Conservation (phyloP, 2,797 vertebrate species). For the Pogoniulus pusillus region DNA sequence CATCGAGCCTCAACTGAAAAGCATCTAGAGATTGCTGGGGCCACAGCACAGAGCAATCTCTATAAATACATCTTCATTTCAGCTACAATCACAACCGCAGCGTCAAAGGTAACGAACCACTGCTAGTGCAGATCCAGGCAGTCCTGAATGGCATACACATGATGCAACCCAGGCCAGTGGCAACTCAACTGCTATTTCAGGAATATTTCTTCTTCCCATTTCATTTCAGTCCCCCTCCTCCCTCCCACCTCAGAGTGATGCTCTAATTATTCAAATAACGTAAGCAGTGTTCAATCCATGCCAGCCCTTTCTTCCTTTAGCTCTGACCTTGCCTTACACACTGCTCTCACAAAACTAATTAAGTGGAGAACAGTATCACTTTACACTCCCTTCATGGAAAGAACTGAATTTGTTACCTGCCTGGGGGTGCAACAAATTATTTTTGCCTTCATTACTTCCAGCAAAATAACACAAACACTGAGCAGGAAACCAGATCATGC, state of each 20-base stretch:
- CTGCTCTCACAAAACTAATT: slow-evolving; percentile 61
- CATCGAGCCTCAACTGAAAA: neutral
- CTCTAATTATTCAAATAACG: slow-evolving; percentile 57
- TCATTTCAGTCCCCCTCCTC: slow-evolving; percentile 20
- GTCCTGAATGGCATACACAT: accelerated
- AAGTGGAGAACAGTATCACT: slow-evolving; percentile 37
- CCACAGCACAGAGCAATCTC: neutral
- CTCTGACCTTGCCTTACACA: slow-evolving; percentile 51
- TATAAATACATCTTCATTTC: neutral
- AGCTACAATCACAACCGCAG: neutral
- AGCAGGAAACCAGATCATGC: neutral
- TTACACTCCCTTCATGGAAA: slow-evolving; percentile 23
- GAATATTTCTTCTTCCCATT: slow-evolving; percentile 7
- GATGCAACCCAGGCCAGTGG: neutral
- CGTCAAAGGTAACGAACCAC: neutral
- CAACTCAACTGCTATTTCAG: neutral
- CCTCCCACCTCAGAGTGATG: slow-evolving; percentile 33
- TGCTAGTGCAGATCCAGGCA: neutral
- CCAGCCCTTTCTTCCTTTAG: slow-evolving; percentile 54
- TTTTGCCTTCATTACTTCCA: neutral
- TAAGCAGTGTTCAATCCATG: slow-evolving; percentile 30
- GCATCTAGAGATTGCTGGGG: neutral
- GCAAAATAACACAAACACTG: slow-evolving; percentile 28
- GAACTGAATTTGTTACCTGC: slow-evolving; percentile 39
- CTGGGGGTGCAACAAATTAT: slow-evolving; percentile 30